These are phyloP conservation scores for Molossus molossus DNA, from an alignment of 2,797 vertebrate species.

Conservation along the genomic window DNA sequence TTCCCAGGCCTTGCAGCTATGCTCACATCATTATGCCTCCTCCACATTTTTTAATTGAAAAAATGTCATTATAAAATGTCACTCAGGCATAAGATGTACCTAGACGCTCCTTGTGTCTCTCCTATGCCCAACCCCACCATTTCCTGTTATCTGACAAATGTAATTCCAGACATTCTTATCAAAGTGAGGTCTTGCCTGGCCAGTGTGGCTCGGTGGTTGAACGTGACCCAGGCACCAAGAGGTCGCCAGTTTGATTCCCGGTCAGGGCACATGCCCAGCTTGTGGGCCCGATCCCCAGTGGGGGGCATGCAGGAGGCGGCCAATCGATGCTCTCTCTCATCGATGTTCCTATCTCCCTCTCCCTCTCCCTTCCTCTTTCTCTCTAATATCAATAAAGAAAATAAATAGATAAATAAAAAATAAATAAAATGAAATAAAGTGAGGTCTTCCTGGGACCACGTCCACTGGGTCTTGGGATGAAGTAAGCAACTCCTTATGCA, in stretches of 20 bases:
- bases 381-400: no score
- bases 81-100: neutral
- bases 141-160: neutral
- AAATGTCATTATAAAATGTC: slow-evolving; percentile 37
- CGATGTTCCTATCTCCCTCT: no score
- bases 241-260: no score
- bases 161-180: neutral
- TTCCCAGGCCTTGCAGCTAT: neutral
- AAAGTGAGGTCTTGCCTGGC: neutral
- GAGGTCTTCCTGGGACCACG: neutral
- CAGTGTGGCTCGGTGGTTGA: no score
- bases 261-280: no score
- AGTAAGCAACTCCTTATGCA: neutral
- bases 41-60: slow-evolving; percentile 46
- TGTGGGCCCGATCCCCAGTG: no score
- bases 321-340: no score
- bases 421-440: no score
- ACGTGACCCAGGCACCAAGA: no score
- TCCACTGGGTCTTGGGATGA: neutral
- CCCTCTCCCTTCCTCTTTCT: no score
- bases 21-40: neutral
- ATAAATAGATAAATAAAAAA: no score
- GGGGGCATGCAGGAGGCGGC: no score
- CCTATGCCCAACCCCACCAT: neutral
- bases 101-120: neutral